Evolutionary conservation across 2,797 vertebrate species (phyloP).

Genomic region (Lepidocolaptes lacrymiger): DNA sequence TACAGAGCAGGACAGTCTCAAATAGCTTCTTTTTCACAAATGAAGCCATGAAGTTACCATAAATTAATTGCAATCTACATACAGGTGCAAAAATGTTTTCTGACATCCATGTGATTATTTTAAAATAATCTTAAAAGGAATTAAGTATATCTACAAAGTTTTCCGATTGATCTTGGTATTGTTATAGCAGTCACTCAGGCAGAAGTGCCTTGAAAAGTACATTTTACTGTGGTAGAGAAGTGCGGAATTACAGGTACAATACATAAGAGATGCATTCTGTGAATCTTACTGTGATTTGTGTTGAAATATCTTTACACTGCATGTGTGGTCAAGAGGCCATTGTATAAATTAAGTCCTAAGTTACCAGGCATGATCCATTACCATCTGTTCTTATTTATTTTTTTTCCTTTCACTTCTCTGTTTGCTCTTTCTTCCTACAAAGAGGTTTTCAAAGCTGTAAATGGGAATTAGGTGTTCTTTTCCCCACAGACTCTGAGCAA

Average conservation of each 20-base stretch:
- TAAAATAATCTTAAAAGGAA: background rate
- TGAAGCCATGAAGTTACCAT: background rate
- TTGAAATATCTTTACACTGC: background rate
- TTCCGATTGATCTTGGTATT: background rate
- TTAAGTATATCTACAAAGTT: background rate
- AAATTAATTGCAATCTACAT: background rate
- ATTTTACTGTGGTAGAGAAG: background rate
- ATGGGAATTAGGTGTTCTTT: background rate
- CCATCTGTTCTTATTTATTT: background rate
- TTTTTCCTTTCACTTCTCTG: background rate
- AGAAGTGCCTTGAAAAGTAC: background rate
- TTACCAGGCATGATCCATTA: background rate
- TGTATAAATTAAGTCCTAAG: background rate
- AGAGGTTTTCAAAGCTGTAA: background rate
- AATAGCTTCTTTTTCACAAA: conserved; percentile 26
- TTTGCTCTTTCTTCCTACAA: background rate
- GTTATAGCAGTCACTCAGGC: background rate
- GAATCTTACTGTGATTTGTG: background rate
- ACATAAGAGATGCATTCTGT: background rate
- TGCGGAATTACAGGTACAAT: background rate
- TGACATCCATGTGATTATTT: background rate
- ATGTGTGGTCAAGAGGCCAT: background rate
- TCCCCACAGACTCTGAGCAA: background rate
- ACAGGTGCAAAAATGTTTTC: background rate
- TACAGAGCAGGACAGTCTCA: background rate